phyloP scores from a whole-genome alignment of 2,797 vertebrate species.

The Karalla daura region DNA sequence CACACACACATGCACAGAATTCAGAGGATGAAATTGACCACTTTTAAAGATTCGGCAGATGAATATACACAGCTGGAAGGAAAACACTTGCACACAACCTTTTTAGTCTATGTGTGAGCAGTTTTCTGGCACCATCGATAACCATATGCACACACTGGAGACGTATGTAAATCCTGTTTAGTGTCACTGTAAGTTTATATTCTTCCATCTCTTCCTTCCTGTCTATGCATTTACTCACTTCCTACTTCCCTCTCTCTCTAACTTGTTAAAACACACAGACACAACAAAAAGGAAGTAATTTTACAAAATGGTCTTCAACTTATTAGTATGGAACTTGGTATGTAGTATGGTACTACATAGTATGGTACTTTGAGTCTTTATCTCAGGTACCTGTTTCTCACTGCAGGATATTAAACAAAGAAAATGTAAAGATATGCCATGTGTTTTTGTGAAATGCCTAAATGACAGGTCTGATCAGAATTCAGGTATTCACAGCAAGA shows the following conservation, averaged over 20 bases:
- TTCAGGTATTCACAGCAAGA: too few species aligned
- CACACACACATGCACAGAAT: background rate
- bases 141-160: background rate
- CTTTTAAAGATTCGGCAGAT: constrained; percentile 6
- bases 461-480: too few species aligned
- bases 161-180: background rate
- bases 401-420: background rate
- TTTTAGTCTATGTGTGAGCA: background rate
- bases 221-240: too few species aligned
- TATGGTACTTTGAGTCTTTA: too few species aligned
- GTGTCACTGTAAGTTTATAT: background rate
- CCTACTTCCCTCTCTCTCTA: background rate
- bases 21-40: background rate
- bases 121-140: background rate
- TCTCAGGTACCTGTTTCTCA: too few species aligned
- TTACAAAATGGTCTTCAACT: background rate
- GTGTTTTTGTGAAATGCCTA: background rate
- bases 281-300: background rate
- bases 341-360: too few species aligned
- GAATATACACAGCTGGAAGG: background rate
- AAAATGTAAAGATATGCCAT: background rate
- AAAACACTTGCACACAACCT: background rate
- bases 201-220: background rate
- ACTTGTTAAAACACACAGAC: too few species aligned
- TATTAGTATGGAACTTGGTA: too few species aligned